Base-by-base conservation (phyloP, 2,113 vertebrate species). In the Poeciliopsis retropinna region DNA sequence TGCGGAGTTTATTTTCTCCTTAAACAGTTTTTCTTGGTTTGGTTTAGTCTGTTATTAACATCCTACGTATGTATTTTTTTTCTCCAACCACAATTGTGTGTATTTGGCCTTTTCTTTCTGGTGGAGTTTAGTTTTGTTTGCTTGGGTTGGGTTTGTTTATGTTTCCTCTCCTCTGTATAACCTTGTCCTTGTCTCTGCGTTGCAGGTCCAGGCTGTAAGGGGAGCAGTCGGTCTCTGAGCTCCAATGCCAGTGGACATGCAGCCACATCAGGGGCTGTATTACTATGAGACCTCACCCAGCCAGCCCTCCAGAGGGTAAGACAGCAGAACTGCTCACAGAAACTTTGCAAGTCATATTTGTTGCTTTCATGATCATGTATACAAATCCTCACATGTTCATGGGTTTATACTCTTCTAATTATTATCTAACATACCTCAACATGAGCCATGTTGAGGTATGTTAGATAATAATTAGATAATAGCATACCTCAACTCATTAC, bases 231-330 rank as follows among this genome's bases (percentile, higher is more conserved):
- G 83, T 75, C 85, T 80, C 72, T 47, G 84, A 91, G 92, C 90
- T 89, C 92, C 93, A 72, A 95, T 95, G 95, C 93, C 92, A 90
- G 94, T 94, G 92, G 94, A 94, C 90, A 95, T 95, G 95, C 95
- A 95, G 93, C 93, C 95, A 83, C 95, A 94, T 80, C 95, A 95
- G 87, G 93, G 93, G 90, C 94, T 95, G 92, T 95, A 93, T 88
- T 94, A 95, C 87, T 95, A 94, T 54, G 93, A 95, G 85, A 92
- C 89, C 60, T 85, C 91, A 63, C 79, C 93, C 86, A 89, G 73
- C 88, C 94, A 94, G 75, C 94, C 94, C 64, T 86, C 92, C 87
- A 93, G 93, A 92, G 91, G 90, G 92, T 95, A 87, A 86, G 92
- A 87, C 66, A 31, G 80, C 60, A 4, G 30, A 51, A 41, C 39